phyloP scores from a whole-genome alignment of 2,888 invertebrate species.

The Lasioglossum oenotherae region DNA sequence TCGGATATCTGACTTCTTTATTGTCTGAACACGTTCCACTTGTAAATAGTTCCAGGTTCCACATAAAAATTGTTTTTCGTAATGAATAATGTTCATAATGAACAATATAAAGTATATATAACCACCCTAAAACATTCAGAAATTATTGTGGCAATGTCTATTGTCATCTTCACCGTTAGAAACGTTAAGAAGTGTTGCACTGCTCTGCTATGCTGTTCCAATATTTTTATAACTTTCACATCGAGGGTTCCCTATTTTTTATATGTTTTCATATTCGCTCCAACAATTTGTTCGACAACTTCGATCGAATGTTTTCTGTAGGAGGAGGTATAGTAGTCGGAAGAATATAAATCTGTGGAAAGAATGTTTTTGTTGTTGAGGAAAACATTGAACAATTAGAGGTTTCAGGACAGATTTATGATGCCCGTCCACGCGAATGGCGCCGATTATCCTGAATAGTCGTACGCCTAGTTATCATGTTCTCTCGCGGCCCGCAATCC shows the following conservation, averaged over 20 bases:
- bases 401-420: slow-evolving; percentile 26
- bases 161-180: too few relatives aligned
- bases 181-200: too few relatives aligned
- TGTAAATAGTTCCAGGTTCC: neutral
- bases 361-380: neutral
- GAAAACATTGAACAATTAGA: slow-evolving; percentile 3
- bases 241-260: neutral
- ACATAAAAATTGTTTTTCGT: too few relatives aligned
- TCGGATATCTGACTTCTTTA: neutral
- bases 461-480: slow-evolving; percentile 36
- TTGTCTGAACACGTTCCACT: neutral
- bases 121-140: too few relatives aligned
- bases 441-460: slow-evolving; percentile 28
- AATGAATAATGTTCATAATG: too few relatives aligned
- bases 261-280: too few relatives aligned
- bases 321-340: neutral
- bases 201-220: too few relatives aligned
- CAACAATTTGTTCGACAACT: neutral
- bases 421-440: neutral
- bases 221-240: too few relatives aligned
- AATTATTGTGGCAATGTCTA: too few relatives aligned
- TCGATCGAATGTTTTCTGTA: neutral
- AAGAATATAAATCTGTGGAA: neutral
- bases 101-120: too few relatives aligned
- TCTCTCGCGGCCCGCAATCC: slow-evolving; percentile 27